Base-by-base conservation (phyloP, 2,888 invertebrate genomes). In the Cistogaster globosa region DNA sequence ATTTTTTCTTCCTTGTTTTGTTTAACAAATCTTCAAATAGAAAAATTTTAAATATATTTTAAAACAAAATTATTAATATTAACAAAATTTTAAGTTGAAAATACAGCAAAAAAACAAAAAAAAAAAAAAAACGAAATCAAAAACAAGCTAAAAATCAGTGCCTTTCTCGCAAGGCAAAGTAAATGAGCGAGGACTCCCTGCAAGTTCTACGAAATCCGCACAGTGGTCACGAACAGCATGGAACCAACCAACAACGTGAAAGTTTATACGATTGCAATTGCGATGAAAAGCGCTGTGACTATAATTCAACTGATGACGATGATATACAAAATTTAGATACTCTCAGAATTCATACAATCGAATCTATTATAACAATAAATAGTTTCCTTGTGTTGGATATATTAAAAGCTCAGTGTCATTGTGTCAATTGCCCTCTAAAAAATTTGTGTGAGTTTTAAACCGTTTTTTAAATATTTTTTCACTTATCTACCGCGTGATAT, bases 401-500 rank as follows among this genome's bases (percentile, higher is more conserved):
- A 75, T 87, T 82, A 45, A 63, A 69, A 26, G 88, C 91, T 6
- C 87, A 87, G 58, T 92, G 92, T 76, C 82, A 87, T 38, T 92
- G 92, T 57, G 74, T 88, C 53, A 92, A 92, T 87, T 92, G 92
- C 74, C 92, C 92, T 11, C 65, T 91, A 55, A 89, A 86, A 79
- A 90, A 91, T 88, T 65, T 89, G 71, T 92, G 92, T 92, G 90
- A 92, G 92, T 92, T 77, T 68, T 18, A 42, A 45, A 51, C 20
- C 7, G 26, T 12, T 22, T 42, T 55, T 6, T 38, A 7, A 6
- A 1, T 32, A 1, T 18, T 45, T n/a, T 63, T 53, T 0, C 9
- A 18, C 48, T 45, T 60, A 16, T 2, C 9, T 16, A 20, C 63
- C 57, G 55, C 18, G 51, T 68, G 60, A 38, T 18, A 48, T 58